Evolutionary conservation across 2,113 vertebrate genomes (phyloP).

Genomic region (Ariopsis seemanni): DNA sequence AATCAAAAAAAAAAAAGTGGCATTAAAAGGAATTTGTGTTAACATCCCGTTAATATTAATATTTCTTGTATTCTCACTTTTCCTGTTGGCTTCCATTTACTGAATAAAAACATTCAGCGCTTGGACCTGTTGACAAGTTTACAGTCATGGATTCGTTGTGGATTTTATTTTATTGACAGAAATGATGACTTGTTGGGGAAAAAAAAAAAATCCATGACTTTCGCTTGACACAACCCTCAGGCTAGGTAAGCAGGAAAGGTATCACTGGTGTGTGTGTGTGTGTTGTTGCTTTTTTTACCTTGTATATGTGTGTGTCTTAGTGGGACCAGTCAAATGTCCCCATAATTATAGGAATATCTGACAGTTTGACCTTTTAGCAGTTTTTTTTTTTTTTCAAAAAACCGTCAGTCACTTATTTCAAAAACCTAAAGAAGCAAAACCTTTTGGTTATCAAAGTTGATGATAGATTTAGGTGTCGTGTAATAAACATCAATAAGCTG

Average conservation of each 20-base stretch:
- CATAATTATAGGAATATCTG: background rate
- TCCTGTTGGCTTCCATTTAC: too few species aligned
- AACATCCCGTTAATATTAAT: too few species aligned
- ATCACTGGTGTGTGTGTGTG: background rate
- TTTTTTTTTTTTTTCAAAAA: background rate
- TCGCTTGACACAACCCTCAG: background rate
- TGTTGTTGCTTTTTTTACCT: too few species aligned
- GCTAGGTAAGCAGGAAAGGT: background rate
- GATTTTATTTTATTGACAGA: too few species aligned
- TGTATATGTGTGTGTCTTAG: background rate
- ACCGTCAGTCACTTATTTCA: background rate
- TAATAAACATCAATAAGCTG: background rate
- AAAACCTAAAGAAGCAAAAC: background rate
- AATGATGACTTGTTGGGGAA: too few species aligned
- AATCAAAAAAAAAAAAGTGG: too few species aligned
- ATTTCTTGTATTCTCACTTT: too few species aligned
- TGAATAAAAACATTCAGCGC: too few species aligned
- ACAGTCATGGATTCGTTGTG: too few species aligned
- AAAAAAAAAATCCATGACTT: too few species aligned
- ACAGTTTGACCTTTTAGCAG: background rate
- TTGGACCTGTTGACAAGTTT: too few species aligned
- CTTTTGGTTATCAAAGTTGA: background rate
- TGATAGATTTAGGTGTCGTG: background rate
- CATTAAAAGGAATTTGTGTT: too few species aligned
- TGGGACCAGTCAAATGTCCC: background rate